phyloP scores from a whole-genome alignment of 2,888 invertebrate genomes.

The Cecidostiba fungosa region DNA sequence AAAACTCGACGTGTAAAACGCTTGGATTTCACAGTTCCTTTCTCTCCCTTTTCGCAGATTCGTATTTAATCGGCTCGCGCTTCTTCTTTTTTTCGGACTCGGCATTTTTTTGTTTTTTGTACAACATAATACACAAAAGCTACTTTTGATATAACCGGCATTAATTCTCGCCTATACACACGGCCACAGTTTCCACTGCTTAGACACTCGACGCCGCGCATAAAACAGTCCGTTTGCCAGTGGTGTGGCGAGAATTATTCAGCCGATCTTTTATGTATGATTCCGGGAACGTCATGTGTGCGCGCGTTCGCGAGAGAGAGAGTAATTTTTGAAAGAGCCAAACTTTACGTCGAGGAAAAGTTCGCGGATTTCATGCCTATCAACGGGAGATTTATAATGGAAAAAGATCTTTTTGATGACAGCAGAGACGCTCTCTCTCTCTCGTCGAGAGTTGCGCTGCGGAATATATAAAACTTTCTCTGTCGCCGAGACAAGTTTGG shows the following conservation, averaged over 20 bases:
- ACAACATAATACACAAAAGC: neutral
- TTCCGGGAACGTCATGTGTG: slow-evolving; percentile 6
- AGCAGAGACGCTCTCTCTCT: too few relatives aligned
- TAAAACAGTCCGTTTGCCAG: slow-evolving; percentile 45
- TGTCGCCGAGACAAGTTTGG: neutral
- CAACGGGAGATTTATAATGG: slow-evolving; percentile 6
- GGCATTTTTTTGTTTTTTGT: slow-evolving; percentile 25
- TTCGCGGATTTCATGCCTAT: neutral
- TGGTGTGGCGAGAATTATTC: slow-evolving; percentile 46
- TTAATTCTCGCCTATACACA: neutral
- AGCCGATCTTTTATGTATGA: slow-evolving; percentile 52
- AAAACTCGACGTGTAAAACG: slow-evolving; percentile 32
- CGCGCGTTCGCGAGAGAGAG: neutral
- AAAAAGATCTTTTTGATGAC: slow-evolving; percentile 6
- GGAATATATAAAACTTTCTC: neutral
- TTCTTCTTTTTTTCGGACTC: neutral
- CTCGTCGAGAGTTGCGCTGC: neutral
- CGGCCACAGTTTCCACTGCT: neutral
- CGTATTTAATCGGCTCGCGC: slow-evolving; percentile 47
- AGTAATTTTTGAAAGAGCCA: neutral
- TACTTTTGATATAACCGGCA: slow-evolving; percentile 30
- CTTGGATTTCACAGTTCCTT: too few relatives aligned
- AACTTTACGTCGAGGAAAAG: neutral
- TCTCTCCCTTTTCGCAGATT: slow-evolving; percentile 10
- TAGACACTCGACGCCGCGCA: neutral